Evolutionary conservation across 2,888 invertebrate genomes (phyloP).

Genomic region (Cyclophora punctaria): DNA sequence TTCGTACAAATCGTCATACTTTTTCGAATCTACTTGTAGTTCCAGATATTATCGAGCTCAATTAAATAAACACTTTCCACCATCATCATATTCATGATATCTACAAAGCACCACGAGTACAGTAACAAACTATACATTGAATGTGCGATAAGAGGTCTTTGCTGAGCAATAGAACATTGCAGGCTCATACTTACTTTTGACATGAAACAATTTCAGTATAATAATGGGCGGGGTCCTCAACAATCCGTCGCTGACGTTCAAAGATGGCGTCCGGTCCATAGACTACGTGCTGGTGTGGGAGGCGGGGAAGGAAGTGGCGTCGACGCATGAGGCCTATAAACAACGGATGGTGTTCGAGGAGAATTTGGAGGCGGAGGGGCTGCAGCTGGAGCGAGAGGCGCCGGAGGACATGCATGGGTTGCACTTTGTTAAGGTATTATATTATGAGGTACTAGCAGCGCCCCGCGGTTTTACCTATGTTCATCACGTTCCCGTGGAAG

Average conservation of each 20-base stretch:
- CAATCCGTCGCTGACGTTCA: conserved; percentile 78
- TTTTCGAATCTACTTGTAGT: no score
- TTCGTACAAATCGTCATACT: no score
- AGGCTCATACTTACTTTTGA: no score
- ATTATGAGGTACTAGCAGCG: no score
- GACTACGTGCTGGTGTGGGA: conserved; percentile 89
- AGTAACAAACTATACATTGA: neutral
- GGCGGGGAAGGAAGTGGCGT: conserved; percentile 68
- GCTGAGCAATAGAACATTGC: no score
- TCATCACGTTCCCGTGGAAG: no score
- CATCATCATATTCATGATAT: no score
- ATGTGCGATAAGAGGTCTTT: no score
- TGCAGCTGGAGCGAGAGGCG: conserved; percentile 82
- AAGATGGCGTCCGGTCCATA: conserved; percentile 81
- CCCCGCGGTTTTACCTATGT: no score
- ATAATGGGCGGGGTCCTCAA: conserved; percentile 56
- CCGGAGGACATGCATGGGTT: conserved; percentile 78
- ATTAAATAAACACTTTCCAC: neutral
- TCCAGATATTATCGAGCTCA: no score
- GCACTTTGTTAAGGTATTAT: conserved; percentile 82
- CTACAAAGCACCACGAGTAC: no score
- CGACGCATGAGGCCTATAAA: conserved; percentile 49
- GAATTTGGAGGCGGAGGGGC: conserved; percentile 82
- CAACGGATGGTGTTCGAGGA: conserved; percentile 79
- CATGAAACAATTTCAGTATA: conserved; percentile 35